Conservation (phyloP, 1,140 invertebrate genomes). For the Pseudobourletiella spinata region DNA sequence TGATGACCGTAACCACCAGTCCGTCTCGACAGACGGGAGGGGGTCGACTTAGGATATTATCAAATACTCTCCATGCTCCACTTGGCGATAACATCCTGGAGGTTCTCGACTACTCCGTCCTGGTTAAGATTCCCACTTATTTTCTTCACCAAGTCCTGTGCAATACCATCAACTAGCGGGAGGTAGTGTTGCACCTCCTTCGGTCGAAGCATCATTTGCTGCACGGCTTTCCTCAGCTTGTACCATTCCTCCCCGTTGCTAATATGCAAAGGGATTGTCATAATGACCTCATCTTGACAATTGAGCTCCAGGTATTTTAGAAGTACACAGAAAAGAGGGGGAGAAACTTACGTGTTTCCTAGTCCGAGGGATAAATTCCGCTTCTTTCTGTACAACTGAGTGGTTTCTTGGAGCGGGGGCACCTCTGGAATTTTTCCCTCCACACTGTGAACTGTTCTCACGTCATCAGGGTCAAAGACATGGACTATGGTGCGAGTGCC, state of each 20-base stretch:
- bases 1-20: no score
- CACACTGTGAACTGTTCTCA: slow-evolving; percentile 38
- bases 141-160: slow-evolving; percentile 40
- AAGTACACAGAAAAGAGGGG: neutral
- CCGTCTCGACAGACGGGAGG: no score
- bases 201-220: slow-evolving; percentile 45
- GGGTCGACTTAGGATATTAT: neutral
- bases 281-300: no score
- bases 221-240: slow-evolving; percentile 41
- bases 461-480: slow-evolving; percentile 41
- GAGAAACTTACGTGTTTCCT: slow-evolving; percentile 46
- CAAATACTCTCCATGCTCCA: slow-evolving; percentile 42
- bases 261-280: no score
- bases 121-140: slow-evolving; percentile 28
- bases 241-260: slow-evolving; percentile 50
- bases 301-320: no score
- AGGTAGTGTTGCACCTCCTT: slow-evolving; percentile 43
- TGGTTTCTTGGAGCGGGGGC: slow-evolving; percentile 46
- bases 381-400: slow-evolving; percentile 45
- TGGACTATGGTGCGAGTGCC: slow-evolving; percentile 38
- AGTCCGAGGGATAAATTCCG: slow-evolving; percentile 46
- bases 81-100: slow-evolving; percentile 39
- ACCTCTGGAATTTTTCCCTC: slow-evolving; percentile 47
- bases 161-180: slow-evolving; percentile 42
- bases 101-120: slow-evolving; percentile 26